These are phyloP conservation scores for Lycocorax pyrrhopterus DNA, from an alignment of 2,113 vertebrate genomes.

Conservation along the genomic window DNA sequence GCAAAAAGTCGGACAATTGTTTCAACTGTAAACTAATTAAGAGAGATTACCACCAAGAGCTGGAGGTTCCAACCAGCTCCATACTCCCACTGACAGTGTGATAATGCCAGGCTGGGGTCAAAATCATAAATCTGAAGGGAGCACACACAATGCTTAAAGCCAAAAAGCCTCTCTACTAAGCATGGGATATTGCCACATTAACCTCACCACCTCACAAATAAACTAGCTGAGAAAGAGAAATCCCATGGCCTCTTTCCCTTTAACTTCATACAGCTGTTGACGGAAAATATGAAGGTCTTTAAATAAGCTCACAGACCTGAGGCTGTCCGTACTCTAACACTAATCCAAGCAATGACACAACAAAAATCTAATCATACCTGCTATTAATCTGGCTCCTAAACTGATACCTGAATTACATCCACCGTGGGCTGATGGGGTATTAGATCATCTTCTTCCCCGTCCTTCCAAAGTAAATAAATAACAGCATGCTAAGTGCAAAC, in stretches of 20 bases:
- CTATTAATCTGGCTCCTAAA: constrained; percentile 17
- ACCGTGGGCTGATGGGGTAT: rapidly evolving
- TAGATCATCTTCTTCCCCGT: not conserved
- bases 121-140: constrained; percentile 61
- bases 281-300: constrained; percentile 1
- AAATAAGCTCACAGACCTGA: constrained; percentile 3
- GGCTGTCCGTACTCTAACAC: not conserved
- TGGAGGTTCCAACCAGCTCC: constrained; percentile 23
- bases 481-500: not conserved
- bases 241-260: constrained; percentile 40
- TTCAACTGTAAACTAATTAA: constrained; percentile 63
- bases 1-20: constrained; percentile 26
- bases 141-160: constrained; percentile 47
- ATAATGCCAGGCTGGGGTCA: constrained; percentile 55
- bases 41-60: constrained; percentile 48
- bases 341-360: constrained; percentile 17
- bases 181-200: constrained; percentile 61
- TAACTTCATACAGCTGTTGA: constrained; percentile 51
- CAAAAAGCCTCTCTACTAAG: constrained; percentile 50
- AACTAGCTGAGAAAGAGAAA: constrained; percentile 61
- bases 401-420: not conserved
- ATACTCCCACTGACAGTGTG: constrained; percentile 49
- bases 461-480: not conserved
- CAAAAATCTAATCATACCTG: constrained; percentile 6
- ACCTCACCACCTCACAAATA: constrained; percentile 64